Percentiles rank a stretch among this genome's conserved stretches.
These are phyloP conservation scores for Stegastes partitus DNA, from an alignment of 2,113 vertebrate species.

Conservation along the genomic window DNA sequence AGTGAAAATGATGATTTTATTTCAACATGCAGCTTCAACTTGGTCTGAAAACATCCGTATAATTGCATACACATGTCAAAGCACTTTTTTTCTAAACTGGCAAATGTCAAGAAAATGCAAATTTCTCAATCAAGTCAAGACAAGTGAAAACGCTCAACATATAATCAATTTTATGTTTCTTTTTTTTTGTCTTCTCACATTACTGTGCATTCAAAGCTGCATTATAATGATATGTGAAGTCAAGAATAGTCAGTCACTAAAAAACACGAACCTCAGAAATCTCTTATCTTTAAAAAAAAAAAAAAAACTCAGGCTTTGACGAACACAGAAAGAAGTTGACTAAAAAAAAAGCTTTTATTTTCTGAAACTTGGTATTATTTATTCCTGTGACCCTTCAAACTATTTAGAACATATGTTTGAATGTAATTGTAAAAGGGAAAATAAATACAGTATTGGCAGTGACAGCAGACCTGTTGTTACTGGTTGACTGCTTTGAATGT, in stretches of 20 bases:
- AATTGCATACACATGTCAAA: too few species aligned
- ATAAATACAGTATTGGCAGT: neutral
- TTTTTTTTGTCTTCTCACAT: neutral
- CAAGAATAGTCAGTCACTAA: neutral
- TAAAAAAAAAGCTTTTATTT: neutral
- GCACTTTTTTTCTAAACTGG: too few species aligned
- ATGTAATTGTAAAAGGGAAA: neutral
- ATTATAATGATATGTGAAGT: neutral
- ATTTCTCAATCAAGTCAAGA: too few species aligned
- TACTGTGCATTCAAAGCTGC: neutral
- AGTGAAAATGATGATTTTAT: slow-evolving; percentile 16
- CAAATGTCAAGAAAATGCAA: too few species aligned
- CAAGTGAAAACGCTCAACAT: too few species aligned
- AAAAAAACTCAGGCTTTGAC: too few species aligned
- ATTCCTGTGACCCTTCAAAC: neutral
- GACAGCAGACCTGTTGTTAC: neutral
- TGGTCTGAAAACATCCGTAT: slow-evolving; percentile 1
- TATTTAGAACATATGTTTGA: neutral
- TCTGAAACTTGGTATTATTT: neutral
- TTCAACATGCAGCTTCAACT: neutral
- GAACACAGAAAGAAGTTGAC: too few species aligned
- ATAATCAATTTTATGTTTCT: too few species aligned
- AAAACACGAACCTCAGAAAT: neutral
- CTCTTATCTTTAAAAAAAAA: too few species aligned
- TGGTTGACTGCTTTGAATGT: neutral